Base-by-base conservation (phyloP, 2,888 invertebrate genomes). In the Baronia brevicornis region DNA sequence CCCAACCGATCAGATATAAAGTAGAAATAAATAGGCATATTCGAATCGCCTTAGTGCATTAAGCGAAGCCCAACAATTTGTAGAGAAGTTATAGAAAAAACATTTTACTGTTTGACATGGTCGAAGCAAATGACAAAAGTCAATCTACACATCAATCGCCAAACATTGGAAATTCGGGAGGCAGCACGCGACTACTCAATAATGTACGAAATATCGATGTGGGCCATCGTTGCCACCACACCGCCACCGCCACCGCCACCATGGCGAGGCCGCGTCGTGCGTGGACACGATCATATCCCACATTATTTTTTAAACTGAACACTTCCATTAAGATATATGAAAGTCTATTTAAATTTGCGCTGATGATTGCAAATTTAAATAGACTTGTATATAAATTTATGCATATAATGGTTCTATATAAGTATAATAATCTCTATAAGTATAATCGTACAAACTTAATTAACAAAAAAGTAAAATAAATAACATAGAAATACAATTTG, bases 111-210 rank as follows among this genome's bases (percentile, higher is more conserved):
- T 80, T 79, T 78, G 80, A 79, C 79, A 72, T 77, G 74, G 71
- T 59, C 72, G 69, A 71, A 59, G 78, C 66, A 82, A 82, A 84
- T 84, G 84, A 82, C 80, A 80, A 82, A 82, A 82, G 79, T 82
- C 82, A 80, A 84, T 84, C 82, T 82, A 82, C 73, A 79, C 79
- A 79, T 77, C 82, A 80, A 80, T 80, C 80, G 82, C 79, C 82
- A 82, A 84, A 82, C 82, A 80, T 78, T 75, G 69, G 69, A 82
- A 79, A 78, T 82, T 84, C 72, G 70, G 82, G 68, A 72, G 78
- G 78, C 58, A 67, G 56, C 82, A 84, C 82, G 84, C 82, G 67
- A 80, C 69, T 78, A 61, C 65, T 84, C 65, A 84, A 84, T 84
- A 80, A 84, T 84, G 78, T 72, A 84, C 63, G 73, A 69, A 71